Evolutionary conservation across 1,140 invertebrate genomes (phyloP).

Genomic region (Orius laevigatus): DNA sequence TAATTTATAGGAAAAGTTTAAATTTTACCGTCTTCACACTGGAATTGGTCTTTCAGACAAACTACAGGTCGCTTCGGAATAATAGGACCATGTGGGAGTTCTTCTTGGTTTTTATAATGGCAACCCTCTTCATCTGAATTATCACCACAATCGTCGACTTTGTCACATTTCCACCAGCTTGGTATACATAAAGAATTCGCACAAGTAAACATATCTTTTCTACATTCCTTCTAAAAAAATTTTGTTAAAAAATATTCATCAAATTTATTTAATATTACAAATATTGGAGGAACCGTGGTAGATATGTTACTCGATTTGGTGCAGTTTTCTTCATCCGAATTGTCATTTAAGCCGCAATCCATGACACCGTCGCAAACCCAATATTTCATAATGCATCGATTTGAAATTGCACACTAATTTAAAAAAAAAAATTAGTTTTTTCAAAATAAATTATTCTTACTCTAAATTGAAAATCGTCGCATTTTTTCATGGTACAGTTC

Average conservation of each 20-base stretch:
- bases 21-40: slow-evolving; percentile 42
- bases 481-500: slow-evolving; percentile 34
- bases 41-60: slow-evolving; percentile 50
- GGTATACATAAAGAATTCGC: slow-evolving; percentile 62
- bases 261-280: background rate
- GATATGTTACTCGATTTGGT: slow-evolving; percentile 22
- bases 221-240: slow-evolving; percentile 32
- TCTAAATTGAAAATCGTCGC: slow-evolving; percentile 16
- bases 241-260: background rate
- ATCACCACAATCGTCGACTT: slow-evolving; percentile 62
- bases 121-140: slow-evolving; percentile 59
- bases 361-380: slow-evolving; percentile 54
- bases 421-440: background rate
- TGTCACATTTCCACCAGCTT: slow-evolving; percentile 60
- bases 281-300: background rate
- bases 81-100: no score
- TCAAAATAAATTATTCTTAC: slow-evolving; percentile 9
- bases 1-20: no score
- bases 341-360: slow-evolving; percentile 48
- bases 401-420: slow-evolving; percentile 18
- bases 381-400: slow-evolving; percentile 64
- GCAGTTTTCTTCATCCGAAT: slow-evolving; percentile 44
- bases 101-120: slow-evolving; percentile 19
- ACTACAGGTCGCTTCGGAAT: slow-evolving; percentile 20
- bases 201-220: slow-evolving; percentile 60